Base-by-base conservation (phyloP, 2,888 invertebrate genomes). In the Exephanes ischioxanthus region DNA sequence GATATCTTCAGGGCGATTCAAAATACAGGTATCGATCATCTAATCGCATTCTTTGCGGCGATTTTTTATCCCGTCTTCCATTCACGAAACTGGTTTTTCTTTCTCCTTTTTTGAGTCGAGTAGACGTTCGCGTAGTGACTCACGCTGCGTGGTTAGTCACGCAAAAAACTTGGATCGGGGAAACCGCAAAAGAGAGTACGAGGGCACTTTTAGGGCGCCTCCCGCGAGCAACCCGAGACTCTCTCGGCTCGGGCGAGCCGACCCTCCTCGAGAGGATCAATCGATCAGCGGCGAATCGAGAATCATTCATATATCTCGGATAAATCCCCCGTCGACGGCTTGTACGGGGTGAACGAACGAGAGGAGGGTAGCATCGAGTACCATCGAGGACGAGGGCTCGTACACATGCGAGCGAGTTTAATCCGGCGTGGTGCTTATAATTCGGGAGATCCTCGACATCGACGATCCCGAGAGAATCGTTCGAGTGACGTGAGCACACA, bases 181-280 rank as follows among this genome's bases (percentile, higher is more conserved):
- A 92, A 93, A 93, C 93, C 93, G 88, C 92, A 92, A 91, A 93
- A 93, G 89, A 90, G 88, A 87, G 84, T 78, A 48, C 75, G 79
- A 70, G 80, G 58, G 92, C 93, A 92, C 92, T 93, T 93, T 93
- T 93, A 92, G 92, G 93, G 93, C 91, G 88, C 90, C 89, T 81
- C 83, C 63, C 51, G 76, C 61, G 84, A 73, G 88, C 83, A 88
- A 88, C 86, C 82, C 84, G 89, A 90, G 87, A 87, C 88, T 88
- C 83, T 71, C 70, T 51, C 80, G 66, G 45, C 78, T 70, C 45
- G 72, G 22, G 71, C 58, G 58, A 58, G 58, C 58, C 26, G 26
- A 22, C 58, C 58, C 58, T 58, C 22, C 11, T 11, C 51, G 72
- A 48, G 71, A 84, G 70, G 71, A 45, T 26, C 66, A 66, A 86